Percentiles rank a stretch among this genome's conserved stretches.
Evolutionary conservation across 2,113 vertebrate species (phyloP).

Genomic region (Cheilinus undulatus): DNA sequence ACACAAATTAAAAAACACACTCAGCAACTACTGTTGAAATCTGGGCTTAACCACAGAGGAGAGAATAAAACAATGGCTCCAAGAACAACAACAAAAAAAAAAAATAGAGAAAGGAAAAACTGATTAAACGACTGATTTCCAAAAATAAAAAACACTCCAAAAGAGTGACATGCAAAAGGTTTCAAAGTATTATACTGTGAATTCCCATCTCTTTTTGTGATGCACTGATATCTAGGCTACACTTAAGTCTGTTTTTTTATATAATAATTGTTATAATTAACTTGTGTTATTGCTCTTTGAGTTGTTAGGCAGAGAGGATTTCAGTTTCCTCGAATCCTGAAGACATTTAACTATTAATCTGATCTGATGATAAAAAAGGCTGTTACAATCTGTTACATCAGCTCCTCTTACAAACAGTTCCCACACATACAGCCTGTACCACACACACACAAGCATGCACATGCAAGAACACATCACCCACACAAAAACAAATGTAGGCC

Average conservation of each 20-base stretch:
- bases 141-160: too few species aligned
- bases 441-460: constrained; percentile 28
- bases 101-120: background rate
- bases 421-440: constrained; percentile 14
- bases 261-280: background rate
- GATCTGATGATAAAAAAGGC: constrained; percentile 30
- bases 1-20: too few species aligned
- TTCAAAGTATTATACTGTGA: too few species aligned
- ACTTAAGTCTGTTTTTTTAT: too few species aligned
- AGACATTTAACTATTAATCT: constrained; percentile 31
- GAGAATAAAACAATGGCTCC: constrained; percentile 1
- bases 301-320: constrained; percentile 2
- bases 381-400: constrained; percentile 73
- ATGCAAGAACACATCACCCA: constrained; percentile 40
- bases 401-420: constrained; percentile 39
- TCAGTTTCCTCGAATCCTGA: constrained; percentile 25
- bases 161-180: too few species aligned
- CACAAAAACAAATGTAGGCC: constrained; percentile 29
- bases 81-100: background rate
- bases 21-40: too few species aligned
- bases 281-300: background rate
- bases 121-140: too few species aligned
- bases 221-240: too few species aligned
- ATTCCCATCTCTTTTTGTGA: too few species aligned
- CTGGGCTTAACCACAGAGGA: background rate